Conservation (phyloP, 2,113 vertebrate genomes). For the Gallinago paraguaiae region DNA sequence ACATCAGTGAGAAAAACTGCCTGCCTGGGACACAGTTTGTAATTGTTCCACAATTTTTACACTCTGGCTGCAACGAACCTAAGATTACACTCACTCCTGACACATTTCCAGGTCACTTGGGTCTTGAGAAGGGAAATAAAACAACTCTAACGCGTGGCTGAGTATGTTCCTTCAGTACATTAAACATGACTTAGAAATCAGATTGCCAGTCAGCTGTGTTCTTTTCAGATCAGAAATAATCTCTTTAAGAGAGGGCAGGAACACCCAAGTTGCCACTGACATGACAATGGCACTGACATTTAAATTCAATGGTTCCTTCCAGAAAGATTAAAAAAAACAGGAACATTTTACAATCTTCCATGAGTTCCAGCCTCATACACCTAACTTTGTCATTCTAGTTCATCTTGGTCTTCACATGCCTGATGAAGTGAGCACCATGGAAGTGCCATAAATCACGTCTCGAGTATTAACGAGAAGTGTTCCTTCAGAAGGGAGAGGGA, state of each 20-base stretch:
- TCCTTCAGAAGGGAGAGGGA: not conserved
- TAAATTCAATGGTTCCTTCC: not conserved
- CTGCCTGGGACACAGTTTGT: not conserved
- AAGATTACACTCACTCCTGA: not conserved
- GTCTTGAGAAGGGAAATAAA: not conserved
- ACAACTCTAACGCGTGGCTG: not conserved
- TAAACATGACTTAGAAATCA: not conserved
- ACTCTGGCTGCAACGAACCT: not conserved
- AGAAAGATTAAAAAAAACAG: not conserved
- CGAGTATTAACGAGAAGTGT: accelerated
- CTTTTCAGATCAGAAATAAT: not conserved
- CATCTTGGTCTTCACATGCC: not conserved
- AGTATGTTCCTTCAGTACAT: not conserved
- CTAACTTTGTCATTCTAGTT: not conserved
- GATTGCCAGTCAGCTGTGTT: not conserved
- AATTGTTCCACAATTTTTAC: not conserved
- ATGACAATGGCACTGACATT: not conserved
- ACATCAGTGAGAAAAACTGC: not conserved
- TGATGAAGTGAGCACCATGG: not conserved
- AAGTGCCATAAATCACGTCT: accelerated
- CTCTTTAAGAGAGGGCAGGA: not conserved
- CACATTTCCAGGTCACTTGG: not conserved
- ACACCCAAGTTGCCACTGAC: not conserved
- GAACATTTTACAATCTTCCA: not conserved
- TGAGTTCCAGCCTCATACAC: not conserved